Evolutionary conservation across 1,140 invertebrate species (phyloP), one percentile per base, ranked within the genome.

Genomic region (Drosophila subobscura): DNA sequence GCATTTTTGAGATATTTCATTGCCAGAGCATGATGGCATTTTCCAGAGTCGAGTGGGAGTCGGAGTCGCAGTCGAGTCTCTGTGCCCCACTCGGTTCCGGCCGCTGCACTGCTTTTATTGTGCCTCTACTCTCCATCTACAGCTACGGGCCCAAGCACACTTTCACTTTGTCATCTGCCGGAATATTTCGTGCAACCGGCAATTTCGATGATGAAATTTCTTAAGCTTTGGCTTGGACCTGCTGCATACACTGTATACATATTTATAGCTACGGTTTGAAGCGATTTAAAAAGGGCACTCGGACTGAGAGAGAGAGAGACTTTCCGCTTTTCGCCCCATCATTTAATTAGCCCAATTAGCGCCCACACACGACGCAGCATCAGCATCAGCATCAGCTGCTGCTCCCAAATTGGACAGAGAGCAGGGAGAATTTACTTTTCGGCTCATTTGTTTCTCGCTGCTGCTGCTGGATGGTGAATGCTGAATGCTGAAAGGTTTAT

Each of bases 341-440:
- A 73, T 73, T 76, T 76, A 76, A 76, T 76, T 76, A 76, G 73
- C 70, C 57, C 73, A 76, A 76, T 76, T 73, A 76, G 72, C 66
- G 73, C 23, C 63, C 65, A 42, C 70, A 61, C 73, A 76, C 70
- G 68, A 65, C 65, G 41, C 65, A 27, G 47, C 55, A 8, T 20
- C 47, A n/a, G n/a, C n/a, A n/a, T n/a, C n/a, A n/a, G n/a, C 16
- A 29, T 14, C 56, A 37, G 33, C 33, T 37, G 33, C 10, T 4
- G n/a, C 27, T 16, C 27, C n/a, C 50, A 27, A 52, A 40, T 52
- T 33, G 37, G 23, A 29, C 33, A 40, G 37, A n/a, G 16, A 40
- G 25, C 16, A 20, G 16, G 1, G 53, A 57, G 25, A n/a, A 58
- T 64, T 70, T 59, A 44, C 37, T 51, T 41, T 64, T 49, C 29